Conservation (phyloP, 35 echinoderm and acorn worm genomes). For the Ptychodera flava region DNA sequence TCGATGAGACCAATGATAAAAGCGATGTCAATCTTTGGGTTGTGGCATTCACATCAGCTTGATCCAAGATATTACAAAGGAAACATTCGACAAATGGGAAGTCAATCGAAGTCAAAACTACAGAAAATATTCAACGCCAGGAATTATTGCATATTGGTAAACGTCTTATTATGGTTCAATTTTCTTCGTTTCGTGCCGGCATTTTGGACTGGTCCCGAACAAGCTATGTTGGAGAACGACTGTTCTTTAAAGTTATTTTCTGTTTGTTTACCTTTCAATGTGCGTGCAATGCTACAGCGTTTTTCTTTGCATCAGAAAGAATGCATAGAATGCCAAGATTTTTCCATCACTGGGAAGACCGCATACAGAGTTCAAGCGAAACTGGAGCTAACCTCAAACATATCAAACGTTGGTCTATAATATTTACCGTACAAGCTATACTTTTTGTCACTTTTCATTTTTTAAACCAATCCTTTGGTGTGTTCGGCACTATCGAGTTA, state of each 20-base stretch:
- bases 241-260: conserved; percentile 74
- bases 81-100: conserved; percentile 3
- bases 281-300: conserved; percentile 50
- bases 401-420: conserved; percentile 11
- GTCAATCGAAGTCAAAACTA: neutral
- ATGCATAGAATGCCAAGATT: conserved; percentile 25
- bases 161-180: conserved; percentile 63
- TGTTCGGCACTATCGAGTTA: conserved; percentile 48
- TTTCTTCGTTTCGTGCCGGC: conserved; percentile 52
- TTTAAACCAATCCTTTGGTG: conserved; percentile 38
- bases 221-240: conserved; percentile 11
- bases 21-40: conserved; percentile 51
- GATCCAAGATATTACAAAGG: conserved; percentile 22
- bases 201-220: conserved; percentile 43
- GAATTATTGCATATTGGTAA: conserved; percentile 43
- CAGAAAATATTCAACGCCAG: conserved; percentile 43
- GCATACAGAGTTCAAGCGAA: conserved; percentile 36
- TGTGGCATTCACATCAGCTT: conserved; percentile 55
- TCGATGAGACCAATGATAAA: conserved; percentile 48
- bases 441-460: conserved; percentile 32
- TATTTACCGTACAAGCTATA: conserved; percentile 22
- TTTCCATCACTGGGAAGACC: conserved; percentile 50
- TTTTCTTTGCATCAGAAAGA: conserved; percentile 31
- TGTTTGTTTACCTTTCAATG: conserved; percentile 46
- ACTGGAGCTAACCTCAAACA: conserved; percentile 25